Base-by-base conservation (phyloP, 2,113 vertebrate species). In the Danionella cerebrum region DNA sequence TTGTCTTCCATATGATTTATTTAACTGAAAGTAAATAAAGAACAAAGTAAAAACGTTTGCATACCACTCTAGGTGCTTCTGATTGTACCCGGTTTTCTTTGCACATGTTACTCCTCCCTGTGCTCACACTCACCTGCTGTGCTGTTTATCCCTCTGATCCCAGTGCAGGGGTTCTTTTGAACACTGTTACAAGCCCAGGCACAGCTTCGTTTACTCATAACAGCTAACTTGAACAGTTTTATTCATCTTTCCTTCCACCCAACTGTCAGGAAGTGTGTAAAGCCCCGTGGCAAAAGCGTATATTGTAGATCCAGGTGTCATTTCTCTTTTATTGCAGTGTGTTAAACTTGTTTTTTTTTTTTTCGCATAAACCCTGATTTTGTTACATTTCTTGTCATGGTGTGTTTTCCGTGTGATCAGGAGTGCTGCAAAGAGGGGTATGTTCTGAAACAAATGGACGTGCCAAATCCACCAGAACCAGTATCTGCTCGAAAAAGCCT, bases 401-500 rank as follows among this genome's bases (percentile, higher is more conserved):
- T 33, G n/a, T 19, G 5, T 53, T 14, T 31, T 33, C n/a, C 44
- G 3, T 21, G 2, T 74, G 24, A 54, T 19, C 63, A 80, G 91
- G 84, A 76, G 0, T 86, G 88, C 2, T 39, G 78, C 53, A 85
- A 89, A 71, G 47, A 78, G 67, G 70, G 83, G 2, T 91, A 80
- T 62, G 69, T 79, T 5, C 44, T 65, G 29, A 83, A 89, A 12
- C 85, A 85, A 60, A 75, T 91, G 31, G 91, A 93, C 44, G 72
- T 92, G 66, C 84, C 89, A n/a, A 78, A 62, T 50, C 81, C 80
- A 0, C 82, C 81, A 42, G 87, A 85, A 77, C 85, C 88, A 0
- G 88, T 93, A 41, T 84, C 91, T 11, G 88, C 72, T 73, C 89
- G 88, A 1, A 93, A 92, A 84, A 89, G 38, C 53, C 84, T 78